phyloP scores from a whole-genome alignment of 2,113 vertebrate genomes.

The Suricata suricatta region DNA sequence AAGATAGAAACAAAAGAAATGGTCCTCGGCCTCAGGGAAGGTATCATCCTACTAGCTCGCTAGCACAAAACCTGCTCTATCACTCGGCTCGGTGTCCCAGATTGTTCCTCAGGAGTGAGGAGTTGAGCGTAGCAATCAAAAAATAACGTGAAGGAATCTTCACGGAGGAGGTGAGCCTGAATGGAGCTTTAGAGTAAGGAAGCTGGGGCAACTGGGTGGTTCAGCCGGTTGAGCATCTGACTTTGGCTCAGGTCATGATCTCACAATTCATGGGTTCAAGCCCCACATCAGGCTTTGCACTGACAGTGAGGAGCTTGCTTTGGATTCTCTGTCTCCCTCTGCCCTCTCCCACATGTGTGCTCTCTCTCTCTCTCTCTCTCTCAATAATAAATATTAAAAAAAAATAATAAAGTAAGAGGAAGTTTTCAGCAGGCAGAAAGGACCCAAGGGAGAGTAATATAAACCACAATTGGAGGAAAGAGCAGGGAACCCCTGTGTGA shows the following conservation, averaged over 20 bases:
- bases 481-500: not conserved
- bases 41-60: not conserved
- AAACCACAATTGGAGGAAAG: not conserved
- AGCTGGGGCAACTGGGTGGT: no score
- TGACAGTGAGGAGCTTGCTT: no score
- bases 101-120: not conserved
- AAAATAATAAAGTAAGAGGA: not conserved
- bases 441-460: not conserved
- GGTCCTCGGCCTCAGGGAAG: not conserved
- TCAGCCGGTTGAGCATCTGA: no score
- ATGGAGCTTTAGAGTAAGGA: not conserved
- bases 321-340: no score
- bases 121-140: not conserved
- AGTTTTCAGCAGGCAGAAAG: not conserved
- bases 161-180: not conserved
- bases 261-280: no score
- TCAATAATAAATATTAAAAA: no score
- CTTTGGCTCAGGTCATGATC: no score
- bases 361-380: no score
- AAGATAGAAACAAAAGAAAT: not conserved
- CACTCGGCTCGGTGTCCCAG: no score
- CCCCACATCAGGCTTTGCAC: no score
- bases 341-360: no score
- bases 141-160: not conserved
- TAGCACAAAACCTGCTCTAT: not conserved